A percentile compares a stretch with the other conserved stretches of the same genome.
Conservation (phyloP, 2,113 vertebrate species). For the Istiophorus platypterus region DNA sequence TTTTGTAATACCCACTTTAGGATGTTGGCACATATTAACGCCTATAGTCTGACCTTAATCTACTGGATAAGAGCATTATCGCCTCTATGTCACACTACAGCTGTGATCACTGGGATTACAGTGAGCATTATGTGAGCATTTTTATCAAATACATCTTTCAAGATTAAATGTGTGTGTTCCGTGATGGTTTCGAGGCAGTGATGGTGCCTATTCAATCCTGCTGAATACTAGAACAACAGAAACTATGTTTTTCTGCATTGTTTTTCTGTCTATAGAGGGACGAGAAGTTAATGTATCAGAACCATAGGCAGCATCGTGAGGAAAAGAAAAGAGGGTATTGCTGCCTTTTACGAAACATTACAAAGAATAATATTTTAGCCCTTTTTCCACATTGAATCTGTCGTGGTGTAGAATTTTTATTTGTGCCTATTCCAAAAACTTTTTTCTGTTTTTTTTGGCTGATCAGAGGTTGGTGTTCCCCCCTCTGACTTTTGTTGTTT, state of each 20-base stretch:
- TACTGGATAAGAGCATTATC: slow-evolving; percentile 66
- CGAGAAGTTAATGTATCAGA: background rate
- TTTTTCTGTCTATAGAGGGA: background rate
- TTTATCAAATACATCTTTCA: slow-evolving; percentile 44
- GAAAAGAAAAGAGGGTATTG: background rate
- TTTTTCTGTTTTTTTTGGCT: too few species aligned
- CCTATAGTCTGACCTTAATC: slow-evolving; percentile 68
- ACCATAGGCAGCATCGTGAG: background rate
- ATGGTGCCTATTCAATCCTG: slow-evolving; percentile 3
- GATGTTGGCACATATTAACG: slow-evolving; percentile 29
- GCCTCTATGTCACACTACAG: slow-evolving; percentile 53
- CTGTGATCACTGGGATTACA: slow-evolving; percentile 65
- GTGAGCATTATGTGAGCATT: slow-evolving; percentile 27
- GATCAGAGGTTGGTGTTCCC: too few species aligned
- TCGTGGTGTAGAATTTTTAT: too few species aligned
- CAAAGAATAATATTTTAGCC: background rate
- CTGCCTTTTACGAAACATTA: background rate
- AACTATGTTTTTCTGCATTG: background rate
- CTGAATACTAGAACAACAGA: background rate
- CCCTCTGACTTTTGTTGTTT: too few species aligned
- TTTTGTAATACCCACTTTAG: slow-evolving; percentile 24
- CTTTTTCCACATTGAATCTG: background rate
- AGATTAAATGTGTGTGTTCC: slow-evolving; percentile 28
- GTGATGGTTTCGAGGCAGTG: background rate
- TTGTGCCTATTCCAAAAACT: too few species aligned